Evolutionary conservation across 2,797 vertebrate genomes (phyloP).

Genomic region (Tiaroga cobitis): DNA sequence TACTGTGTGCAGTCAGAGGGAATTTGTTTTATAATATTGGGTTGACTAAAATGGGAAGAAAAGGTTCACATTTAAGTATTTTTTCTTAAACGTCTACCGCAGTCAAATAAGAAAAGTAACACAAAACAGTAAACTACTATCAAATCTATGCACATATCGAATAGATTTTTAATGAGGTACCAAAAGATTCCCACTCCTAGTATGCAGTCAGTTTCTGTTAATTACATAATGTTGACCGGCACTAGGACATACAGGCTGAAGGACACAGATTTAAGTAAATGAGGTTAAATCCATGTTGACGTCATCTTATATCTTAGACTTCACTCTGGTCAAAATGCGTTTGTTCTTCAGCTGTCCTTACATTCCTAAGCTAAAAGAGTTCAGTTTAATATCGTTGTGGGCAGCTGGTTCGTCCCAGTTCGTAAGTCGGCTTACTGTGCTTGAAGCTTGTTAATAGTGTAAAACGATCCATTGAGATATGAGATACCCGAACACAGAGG

Average conservation of each 20-base stretch:
- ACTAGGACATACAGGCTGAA: not conserved
- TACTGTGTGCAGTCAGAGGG: too few species aligned
- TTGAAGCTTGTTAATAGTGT: constrained; percentile 66
- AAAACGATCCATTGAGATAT: constrained; percentile 69
- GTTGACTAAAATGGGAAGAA: too few species aligned
- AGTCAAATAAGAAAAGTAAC: too few species aligned
- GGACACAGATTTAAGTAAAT: not conserved
- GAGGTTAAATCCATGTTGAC: not conserved
- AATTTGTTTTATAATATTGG: too few species aligned
- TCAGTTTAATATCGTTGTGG: not conserved
- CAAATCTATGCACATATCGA: too few species aligned
- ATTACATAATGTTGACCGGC: not conserved
- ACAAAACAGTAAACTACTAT: too few species aligned
- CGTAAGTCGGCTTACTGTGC: constrained; percentile 32
- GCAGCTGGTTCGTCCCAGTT: not conserved
- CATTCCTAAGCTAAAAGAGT: not conserved
- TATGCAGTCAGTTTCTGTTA: not conserved
- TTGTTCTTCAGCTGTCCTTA: not conserved
- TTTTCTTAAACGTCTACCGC: too few species aligned
- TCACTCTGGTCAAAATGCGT: not conserved
- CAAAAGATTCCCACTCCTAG: too few species aligned
- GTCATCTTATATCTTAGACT: not conserved
- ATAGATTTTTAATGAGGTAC: too few species aligned
- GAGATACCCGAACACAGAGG: constrained; percentile 75
- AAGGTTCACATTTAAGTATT: too few species aligned